A percentile compares a stretch with the other conserved stretches of the same genome.
These are phyloP conservation scores for Tipula lateralis DNA, from an alignment of 2,888 invertebrate species.

Conservation along the genomic window DNA sequence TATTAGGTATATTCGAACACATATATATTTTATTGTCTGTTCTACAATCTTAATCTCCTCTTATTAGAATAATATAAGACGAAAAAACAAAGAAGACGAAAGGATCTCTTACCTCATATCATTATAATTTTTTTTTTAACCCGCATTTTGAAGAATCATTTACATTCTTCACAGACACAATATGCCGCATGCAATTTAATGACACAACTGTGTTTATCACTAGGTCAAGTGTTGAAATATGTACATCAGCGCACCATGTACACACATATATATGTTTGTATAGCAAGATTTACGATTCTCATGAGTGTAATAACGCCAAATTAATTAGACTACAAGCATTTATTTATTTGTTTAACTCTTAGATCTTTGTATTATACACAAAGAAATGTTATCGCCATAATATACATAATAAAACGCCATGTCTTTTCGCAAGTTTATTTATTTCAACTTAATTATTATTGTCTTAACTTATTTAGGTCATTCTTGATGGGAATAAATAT, in stretches of 20 bases:
- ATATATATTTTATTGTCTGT: not conserved
- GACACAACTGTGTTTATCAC: not conserved
- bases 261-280: not conserved
- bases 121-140: not conserved
- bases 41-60: not conserved
- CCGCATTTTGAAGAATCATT: not conserved
- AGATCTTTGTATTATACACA: not conserved
- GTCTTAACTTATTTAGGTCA: not conserved
- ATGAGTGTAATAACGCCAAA: not conserved
- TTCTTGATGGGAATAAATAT: not conserved
- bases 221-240: not conserved
- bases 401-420: not conserved
- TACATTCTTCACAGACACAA: not conserved
- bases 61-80: not conserved
- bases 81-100: too few species aligned
- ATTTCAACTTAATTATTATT: not conserved
- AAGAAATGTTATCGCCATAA: not conserved
- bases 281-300: not conserved
- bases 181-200: not conserved
- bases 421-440: not conserved
- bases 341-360: not conserved
- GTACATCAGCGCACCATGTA: not conserved
- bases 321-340: not conserved
- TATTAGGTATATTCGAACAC: not conserved
- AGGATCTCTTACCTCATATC: not conserved